phyloP scores from a whole-genome alignment of 1,140 invertebrate genomes.

The Schlechtendalia chinensis region DNA sequence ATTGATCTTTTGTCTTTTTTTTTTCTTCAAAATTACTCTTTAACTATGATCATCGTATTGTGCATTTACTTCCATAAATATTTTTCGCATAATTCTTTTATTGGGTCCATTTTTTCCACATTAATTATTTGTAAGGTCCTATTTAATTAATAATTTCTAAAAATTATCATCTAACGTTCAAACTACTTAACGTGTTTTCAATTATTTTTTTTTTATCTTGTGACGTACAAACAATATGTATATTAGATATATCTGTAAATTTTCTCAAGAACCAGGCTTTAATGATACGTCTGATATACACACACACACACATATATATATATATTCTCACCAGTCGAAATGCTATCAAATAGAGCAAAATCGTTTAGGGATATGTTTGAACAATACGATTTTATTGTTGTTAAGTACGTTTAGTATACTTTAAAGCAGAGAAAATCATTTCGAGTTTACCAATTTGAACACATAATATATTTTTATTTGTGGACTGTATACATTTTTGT shows the following conservation, averaged over 20 bases:
- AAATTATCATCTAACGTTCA: background rate
- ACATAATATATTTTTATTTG: background rate
- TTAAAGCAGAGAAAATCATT: slow-evolving; percentile 9
- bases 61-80: too few species aligned
- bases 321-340: background rate
- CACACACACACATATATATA: too few species aligned
- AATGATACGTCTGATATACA: background rate
- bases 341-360: slow-evolving; percentile 5
- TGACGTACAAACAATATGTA: background rate
- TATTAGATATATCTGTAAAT: background rate
- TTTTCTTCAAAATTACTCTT: too few species aligned
- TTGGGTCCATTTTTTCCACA: too few species aligned
- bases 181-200: background rate
- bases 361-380: background rate
- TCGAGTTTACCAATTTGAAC: background rate
- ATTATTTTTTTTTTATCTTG: background rate
- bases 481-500: background rate
- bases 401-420: background rate
- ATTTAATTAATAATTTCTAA: background rate
- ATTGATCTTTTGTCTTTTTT: too few species aligned
- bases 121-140: too few species aligned
- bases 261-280: background rate
- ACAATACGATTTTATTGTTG: background rate
- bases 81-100: too few species aligned
- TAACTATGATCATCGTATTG: too few species aligned